Evolutionary conservation across 2,888 invertebrate species (phyloP), one percentile per base, ranked within the genome.

Genomic region (Acronicta aceris): DNA sequence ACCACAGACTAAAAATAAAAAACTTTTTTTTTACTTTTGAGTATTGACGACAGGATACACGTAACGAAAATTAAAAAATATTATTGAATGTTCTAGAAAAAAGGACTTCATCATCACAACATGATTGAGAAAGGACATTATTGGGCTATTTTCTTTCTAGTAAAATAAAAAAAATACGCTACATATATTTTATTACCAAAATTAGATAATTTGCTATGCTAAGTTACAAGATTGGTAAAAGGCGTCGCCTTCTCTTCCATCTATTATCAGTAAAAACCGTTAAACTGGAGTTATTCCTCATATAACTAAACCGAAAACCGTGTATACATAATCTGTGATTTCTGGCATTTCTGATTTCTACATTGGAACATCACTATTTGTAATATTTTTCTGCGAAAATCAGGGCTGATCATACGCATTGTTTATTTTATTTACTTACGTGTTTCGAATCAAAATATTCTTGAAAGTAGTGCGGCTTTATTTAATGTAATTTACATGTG

Each of bases 1-100:
- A 73, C 67, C 79, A 81, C 71, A 81, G 78, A 79, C 70, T 76
- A 74, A 68, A 62, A 57, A 62, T 15, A 48, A 57, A 43, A 50
- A 60, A 38, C 64, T 42, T 0, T 17, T 25, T 46, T 56, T 67
- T 61, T 64, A 8, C 13, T 62, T 43, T 38, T 56, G 40, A 41
- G 8, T 43, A 53, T 58, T 50, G 58, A 33, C 16, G 25, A 56
- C 46, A 54, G 53, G 15, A 47, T 46, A 55, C 45, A 42, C 48
- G 30, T 16, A 30, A 47, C 36, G 62, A 58, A 57, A 43, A 67
- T 54, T 38, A 42, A 58, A 48, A 0, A 0, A 0, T 42, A 49
- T 13, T 36, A 12, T 6, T 48, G 36, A 48, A 30, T 16, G 17
- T 46, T 56, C 46, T 48, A 41, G 53, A 45, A 36, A 12, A 33